Evolutionary conservation across 2,888 invertebrate species (phyloP), one percentile per base, ranked within the genome.

Genomic region (Lasioglossum vierecki): DNA sequence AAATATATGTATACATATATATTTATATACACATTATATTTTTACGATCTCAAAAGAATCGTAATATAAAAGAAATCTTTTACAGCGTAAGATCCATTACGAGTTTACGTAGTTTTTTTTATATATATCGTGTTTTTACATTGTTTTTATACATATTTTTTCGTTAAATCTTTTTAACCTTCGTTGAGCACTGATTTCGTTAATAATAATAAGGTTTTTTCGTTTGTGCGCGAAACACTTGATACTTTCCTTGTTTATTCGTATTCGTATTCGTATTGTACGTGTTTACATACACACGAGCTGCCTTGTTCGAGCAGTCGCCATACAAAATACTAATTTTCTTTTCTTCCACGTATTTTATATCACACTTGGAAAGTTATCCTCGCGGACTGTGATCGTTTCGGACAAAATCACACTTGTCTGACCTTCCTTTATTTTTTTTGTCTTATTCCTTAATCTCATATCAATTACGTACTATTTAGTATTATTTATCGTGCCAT

Each of bases 111-210:
- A 78, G 86, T 90, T 84, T 89, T 91, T 91, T 88, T 70, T 70
- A 70, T 70, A 70, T 70, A 88, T 88, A 89, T 89, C 76, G 88
- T 83, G 88, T 89, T 91, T 89, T 90, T 89, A 89, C 89, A 91
- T 91, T 91, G 90, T 93, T 92, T 90, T 90, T 90, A 90, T 89
- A 91, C 83, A 88, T 92, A 88, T 91, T 91, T 92, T 70, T 91
- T 92, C 89, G 90, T 90, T 92, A 91, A 91, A 93, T 92, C 88
- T 91, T 88, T 90, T 93, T 93, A 92, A 93, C 89, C 88, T 91
- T 88, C 88, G 88, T 89, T 89, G 88, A 89, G 84, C 81, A 90
- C 84, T 90, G 81, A 90, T 91, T 92, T 91, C 89, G 86, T 91
- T 85, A 84, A 83, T 93, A 93, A 91, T 53, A 8, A 53, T 53